A percentile compares a stretch with the other conserved stretches of the same genome.
Conservation (phyloP, 2,113 vertebrate species). For the Girardinichthys multiradiatus region DNA sequence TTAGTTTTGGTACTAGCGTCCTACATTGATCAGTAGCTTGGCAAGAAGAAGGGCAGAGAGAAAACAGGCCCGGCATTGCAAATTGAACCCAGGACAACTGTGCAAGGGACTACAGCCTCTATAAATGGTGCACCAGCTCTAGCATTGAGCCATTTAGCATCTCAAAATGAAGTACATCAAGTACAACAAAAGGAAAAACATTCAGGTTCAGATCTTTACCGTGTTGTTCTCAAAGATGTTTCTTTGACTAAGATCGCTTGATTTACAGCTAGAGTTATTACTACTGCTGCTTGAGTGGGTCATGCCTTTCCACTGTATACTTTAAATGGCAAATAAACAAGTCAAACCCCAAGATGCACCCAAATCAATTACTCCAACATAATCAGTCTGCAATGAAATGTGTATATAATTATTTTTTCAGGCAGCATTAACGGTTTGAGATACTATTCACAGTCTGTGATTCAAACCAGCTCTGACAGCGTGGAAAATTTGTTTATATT, state of each 20-base stretch:
- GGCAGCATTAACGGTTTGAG: conserved; percentile 9
- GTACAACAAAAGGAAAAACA: neutral
- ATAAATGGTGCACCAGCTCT: neutral
- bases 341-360: neutral
- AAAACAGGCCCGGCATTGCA: neutral
- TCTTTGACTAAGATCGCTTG: neutral
- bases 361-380: conserved; percentile 10
- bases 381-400: conserved; percentile 22
- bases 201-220: neutral
- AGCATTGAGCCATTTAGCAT: too few relatives aligned
- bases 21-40: too few relatives aligned
- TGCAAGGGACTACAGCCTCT: neutral
- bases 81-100: neutral
- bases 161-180: neutral
- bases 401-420: conserved; percentile 22
- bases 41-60: neutral
- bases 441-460: neutral
- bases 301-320: neutral
- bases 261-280: neutral
- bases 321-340: neutral
- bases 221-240: neutral
- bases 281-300: neutral
- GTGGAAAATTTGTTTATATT: conserved; percentile 16
- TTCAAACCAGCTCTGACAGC: conserved; percentile 32
- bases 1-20: too few relatives aligned